phyloP scores from a whole-genome alignment of 92 coral and sea anemone genomes.

The Chrysogorgia sp. region DNA sequence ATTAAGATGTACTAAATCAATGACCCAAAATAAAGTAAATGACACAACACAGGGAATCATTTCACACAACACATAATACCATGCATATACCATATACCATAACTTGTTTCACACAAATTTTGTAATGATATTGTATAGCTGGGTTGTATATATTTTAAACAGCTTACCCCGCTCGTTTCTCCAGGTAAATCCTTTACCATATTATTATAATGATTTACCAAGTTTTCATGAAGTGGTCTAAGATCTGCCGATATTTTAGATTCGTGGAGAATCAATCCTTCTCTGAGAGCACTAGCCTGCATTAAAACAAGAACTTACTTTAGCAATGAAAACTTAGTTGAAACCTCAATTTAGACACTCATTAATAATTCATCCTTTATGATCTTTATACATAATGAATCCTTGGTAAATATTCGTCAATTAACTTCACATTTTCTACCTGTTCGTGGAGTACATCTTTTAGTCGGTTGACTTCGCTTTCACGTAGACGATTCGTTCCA shows the following conservation, averaged over 20 bases:
- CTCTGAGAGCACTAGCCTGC: slow-evolving; percentile 74
- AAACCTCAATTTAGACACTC: no score
- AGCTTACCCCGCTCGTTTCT: slow-evolving; percentile 50
- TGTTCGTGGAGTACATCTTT: slow-evolving; percentile 72
- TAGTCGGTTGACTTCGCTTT: slow-evolving; percentile 63
- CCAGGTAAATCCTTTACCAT: slow-evolving; percentile 89
- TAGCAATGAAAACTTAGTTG: background rate
- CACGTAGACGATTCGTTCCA: slow-evolving; percentile 73
- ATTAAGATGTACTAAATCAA: slow-evolving; percentile 24
- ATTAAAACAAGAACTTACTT: background rate
- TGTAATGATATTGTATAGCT: no score
- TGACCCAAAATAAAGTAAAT: background rate
- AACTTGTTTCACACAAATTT: no score
- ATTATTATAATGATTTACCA: slow-evolving; percentile 74
- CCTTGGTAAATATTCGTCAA: no score
- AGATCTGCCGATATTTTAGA: slow-evolving; percentile 66
- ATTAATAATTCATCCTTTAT: background rate
- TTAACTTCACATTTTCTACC: no score
- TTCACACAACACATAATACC: background rate
- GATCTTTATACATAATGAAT: no score
- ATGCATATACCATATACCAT: no score
- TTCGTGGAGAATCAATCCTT: slow-evolving; percentile 78
- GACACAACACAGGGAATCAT: background rate
- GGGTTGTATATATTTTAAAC: background rate
- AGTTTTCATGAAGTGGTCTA: slow-evolving; percentile 86